These are phyloP conservation scores for Opisthocomus hoazin DNA, from an alignment of 2,113 vertebrate species.

Conservation along the genomic window DNA sequence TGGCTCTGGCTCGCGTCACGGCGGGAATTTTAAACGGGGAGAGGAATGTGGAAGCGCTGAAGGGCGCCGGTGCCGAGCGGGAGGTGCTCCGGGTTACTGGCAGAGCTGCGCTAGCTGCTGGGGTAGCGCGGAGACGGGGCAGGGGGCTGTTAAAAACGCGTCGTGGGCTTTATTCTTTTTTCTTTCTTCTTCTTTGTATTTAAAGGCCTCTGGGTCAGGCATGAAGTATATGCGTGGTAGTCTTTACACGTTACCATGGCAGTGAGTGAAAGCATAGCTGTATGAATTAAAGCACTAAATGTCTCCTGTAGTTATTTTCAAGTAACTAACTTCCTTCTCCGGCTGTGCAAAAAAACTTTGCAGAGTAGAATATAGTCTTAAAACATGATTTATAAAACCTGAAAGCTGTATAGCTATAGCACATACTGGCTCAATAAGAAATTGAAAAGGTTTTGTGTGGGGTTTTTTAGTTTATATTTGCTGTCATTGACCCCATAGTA, in stretches of 20 bases:
- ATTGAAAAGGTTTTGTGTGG: not conserved
- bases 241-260: not conserved
- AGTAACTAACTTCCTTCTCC: not conserved
- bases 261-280: not conserved
- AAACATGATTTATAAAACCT: fast-evolving
- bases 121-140: fast-evolving
- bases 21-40: not conserved
- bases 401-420: not conserved
- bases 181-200: not conserved
- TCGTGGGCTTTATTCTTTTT: fast-evolving
- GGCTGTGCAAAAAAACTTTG: not conserved
- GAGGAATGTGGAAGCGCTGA: not conserved
- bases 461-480: not conserved
- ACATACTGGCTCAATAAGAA: not conserved
- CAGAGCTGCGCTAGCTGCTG: not conserved
- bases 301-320: not conserved
- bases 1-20: fast-evolving
- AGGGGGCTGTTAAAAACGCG: not conserved
- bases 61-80: fast-evolving
- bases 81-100: not conserved
- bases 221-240: not conserved
- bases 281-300: not conserved
- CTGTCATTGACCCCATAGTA: not conserved
- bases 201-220: not conserved
- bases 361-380: not conserved